These are phyloP conservation scores for Stenurella melanura DNA, from an alignment of 2,888 invertebrate species.

Conservation along the genomic window DNA sequence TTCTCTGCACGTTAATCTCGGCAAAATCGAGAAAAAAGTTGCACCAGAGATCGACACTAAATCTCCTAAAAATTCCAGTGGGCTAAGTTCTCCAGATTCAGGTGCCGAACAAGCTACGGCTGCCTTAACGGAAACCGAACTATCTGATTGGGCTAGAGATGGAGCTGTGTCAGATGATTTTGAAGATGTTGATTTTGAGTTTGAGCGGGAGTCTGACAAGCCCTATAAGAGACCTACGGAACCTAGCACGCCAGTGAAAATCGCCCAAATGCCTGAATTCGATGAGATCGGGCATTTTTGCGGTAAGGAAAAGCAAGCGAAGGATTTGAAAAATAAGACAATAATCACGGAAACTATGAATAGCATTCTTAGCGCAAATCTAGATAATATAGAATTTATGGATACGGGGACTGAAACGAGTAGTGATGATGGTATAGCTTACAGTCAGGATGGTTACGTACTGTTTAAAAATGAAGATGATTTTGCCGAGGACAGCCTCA, in stretches of 20 bases:
- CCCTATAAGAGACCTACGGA: not conserved
- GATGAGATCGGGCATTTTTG: slow-evolving; percentile 69
- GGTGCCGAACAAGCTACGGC: slow-evolving; percentile 83
- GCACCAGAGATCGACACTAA: slow-evolving; percentile 49
- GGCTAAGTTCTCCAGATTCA: slow-evolving; percentile 77
- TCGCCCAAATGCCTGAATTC: slow-evolving; percentile 63
- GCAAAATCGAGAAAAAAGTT: slow-evolving; percentile 49
- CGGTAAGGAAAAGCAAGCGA: slow-evolving; percentile 62
- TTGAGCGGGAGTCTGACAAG: slow-evolving; percentile 59
- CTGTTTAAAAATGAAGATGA: slow-evolving; percentile 78
- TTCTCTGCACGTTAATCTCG: slow-evolving; percentile 62
- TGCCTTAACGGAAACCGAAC: slow-evolving; percentile 88
- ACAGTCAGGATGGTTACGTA: slow-evolving; percentile 81
- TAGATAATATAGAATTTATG: slow-evolving; percentile 89
- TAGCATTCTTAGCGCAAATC: slow-evolving; percentile 73
- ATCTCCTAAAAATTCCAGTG: slow-evolving; percentile 61
- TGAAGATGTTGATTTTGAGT: slow-evolving; percentile 79
- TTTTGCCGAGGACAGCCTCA: slow-evolving; percentile 69
- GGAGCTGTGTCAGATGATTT: slow-evolving; percentile 86
- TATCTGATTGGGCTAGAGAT: slow-evolving; percentile 93
- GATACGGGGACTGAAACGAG: slow-evolving; percentile 91
- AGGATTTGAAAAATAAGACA: slow-evolving; percentile 52
- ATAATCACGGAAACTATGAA: slow-evolving; percentile 65
- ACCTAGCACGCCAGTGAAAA: slow-evolving; percentile 53
- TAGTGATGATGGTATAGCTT: slow-evolving; percentile 77